Conservation (phyloP, 2,113 vertebrate species). For the Pangasianodon gigas region DNA sequence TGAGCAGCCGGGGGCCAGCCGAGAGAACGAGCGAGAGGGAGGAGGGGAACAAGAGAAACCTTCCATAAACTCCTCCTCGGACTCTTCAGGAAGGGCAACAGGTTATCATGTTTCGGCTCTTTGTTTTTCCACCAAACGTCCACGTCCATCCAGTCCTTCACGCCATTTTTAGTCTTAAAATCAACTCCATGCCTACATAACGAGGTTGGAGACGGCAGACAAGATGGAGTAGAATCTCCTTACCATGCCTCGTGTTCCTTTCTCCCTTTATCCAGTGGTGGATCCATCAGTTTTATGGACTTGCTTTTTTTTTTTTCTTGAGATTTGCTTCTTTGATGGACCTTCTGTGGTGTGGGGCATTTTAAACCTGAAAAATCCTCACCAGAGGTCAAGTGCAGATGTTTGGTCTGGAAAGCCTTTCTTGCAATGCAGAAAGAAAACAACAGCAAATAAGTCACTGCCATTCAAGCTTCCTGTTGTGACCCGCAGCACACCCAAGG, state of each 20-base stretch:
- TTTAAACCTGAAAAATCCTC: background rate
- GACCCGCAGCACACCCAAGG: conserved; percentile 37
- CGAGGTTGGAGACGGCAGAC: background rate
- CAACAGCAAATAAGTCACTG: conserved; percentile 17
- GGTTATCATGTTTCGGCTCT: conserved; percentile 55
- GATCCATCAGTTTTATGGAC: background rate
- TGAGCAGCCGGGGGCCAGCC: conserved; percentile 49
- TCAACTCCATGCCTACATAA: background rate
- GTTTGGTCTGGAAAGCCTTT: background rate
- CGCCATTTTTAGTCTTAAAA: background rate
- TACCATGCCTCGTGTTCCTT: background rate
- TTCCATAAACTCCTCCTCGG: conserved; percentile 52
- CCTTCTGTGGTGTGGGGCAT: background rate
- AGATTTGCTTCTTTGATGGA: background rate
- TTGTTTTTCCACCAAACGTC: conserved; percentile 43
- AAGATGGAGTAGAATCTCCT: background rate
- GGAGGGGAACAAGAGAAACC: conserved; percentile 45
- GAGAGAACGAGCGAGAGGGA: background rate
- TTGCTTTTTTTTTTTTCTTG: background rate
- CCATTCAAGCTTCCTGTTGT: conserved; percentile 29
- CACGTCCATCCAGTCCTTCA: conserved; percentile 8
- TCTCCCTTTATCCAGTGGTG: background rate
- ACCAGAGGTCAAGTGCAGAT: background rate
- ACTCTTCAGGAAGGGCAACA: conserved; percentile 63
- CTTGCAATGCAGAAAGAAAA: conserved; percentile 10